Evolutionary conservation across 1,140 invertebrate species (phyloP), one percentile per base, ranked within the genome.

Genomic region (Prorops nasuta): DNA sequence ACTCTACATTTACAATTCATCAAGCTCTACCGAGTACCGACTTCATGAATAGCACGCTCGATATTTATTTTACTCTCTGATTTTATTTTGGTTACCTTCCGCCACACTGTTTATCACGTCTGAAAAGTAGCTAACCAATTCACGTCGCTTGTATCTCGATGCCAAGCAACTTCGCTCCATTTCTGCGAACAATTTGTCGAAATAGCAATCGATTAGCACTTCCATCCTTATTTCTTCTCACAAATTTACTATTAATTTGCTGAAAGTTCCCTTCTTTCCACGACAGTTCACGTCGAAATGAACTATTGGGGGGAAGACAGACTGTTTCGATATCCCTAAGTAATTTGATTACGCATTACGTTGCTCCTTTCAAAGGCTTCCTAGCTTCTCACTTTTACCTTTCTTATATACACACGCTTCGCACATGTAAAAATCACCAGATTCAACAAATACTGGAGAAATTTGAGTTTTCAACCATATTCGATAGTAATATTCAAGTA

Each of bases 61-160:
- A n/a, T n/a, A n/a, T n/a, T n/a, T n/a, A n/a, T n/a, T n/a, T n/a
- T n/a, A n/a, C n/a, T n/a, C n/a, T n/a, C n/a, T 15, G 32, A 14
- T 35, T 35, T 15, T 8, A 35, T 35, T 45, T 45, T 34, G 12
- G 18, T 57, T 79, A 78, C 84, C 85, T 81, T 77, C 76, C 2
- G 81, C 75, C 72, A 83, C 87, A 54, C 82, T 86, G 53, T 83
- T 78, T 44, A 88, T 87, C 12, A 87, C 78, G n/a, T 84, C 83
- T 44, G 81, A 83, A 59, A 88, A 85, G 71, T 85, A 87, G 55
- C 83, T 80, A 8, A 86, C 83, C 17, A 88, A 66, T 44, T 84
- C 79, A 31, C 81, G 70, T 41, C 86, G 76, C 66, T 84, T 87
- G 51, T 81, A 78, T 38, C 84, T 77, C 9, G 83, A 81, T 21